phyloP scores from a whole-genome alignment of 2,888 invertebrate species.

The Petrophora chlorosata region DNA sequence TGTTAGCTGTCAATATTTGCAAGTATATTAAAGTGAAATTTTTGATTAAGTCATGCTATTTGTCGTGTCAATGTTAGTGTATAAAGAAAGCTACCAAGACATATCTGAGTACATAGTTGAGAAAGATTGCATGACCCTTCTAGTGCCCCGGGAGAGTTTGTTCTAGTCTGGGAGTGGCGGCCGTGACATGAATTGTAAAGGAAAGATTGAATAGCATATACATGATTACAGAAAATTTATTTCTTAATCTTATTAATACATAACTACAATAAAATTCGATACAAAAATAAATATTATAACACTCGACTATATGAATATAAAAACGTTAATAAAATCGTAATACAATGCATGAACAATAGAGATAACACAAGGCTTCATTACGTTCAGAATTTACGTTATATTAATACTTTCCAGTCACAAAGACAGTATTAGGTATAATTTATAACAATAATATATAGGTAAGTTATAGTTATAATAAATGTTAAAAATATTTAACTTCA shows the following conservation, averaged over 20 bases:
- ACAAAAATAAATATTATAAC: conserved; percentile 72
- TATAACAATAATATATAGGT: conserved; percentile 1
- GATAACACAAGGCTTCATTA: conserved; percentile 8
- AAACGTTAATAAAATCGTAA: conserved; percentile 39
- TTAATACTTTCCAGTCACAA: conserved; percentile 3
- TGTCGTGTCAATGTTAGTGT: conserved; percentile 20
- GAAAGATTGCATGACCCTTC: conserved; percentile 16
- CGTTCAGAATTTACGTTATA: background rate
- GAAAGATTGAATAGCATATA: conserved; percentile 28
- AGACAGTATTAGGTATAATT: conserved; percentile 2
- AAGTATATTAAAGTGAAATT: no score
- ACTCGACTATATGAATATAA: conserved; percentile 50
- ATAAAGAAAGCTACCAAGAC: conserved; percentile 20
- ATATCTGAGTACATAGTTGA: conserved; percentile 19
- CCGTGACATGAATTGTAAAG: conserved; percentile 22
- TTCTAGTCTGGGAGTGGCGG: conserved; percentile 5
- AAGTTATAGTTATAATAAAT: conserved; percentile 4
- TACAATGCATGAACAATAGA: conserved; percentile 27
- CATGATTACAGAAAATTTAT: conserved; percentile 52
- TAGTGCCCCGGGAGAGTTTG: conserved; percentile 18
- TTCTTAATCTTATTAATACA: conserved; percentile 51
- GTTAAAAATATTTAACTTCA: conserved; percentile 1
- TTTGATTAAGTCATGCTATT: conserved; percentile 14
- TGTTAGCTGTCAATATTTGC: background rate
- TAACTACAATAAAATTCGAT: conserved; percentile 64